Conservation (phyloP, 1,140 invertebrate genomes). For the Zaprionus inermis region DNA sequence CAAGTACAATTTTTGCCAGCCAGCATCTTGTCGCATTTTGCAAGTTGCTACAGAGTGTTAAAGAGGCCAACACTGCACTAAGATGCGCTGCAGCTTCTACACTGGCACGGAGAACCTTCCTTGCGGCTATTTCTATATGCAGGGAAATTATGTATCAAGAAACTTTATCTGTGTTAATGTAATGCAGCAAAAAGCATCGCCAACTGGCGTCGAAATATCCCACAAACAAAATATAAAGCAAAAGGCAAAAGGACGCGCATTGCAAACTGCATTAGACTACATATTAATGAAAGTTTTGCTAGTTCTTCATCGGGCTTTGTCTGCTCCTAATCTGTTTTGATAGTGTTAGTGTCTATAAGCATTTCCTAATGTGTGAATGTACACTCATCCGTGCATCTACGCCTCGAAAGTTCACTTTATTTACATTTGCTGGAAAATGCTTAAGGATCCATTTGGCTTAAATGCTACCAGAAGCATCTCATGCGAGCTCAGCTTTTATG, state of each 20-base stretch:
- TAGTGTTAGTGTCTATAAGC: background rate
- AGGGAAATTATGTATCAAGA: conserved; percentile 82
- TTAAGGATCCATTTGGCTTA: conserved; percentile 52
- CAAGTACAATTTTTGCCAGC: conserved; percentile 71
- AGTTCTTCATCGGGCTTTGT: conserved; percentile 38
- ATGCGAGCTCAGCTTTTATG: conserved; percentile 82
- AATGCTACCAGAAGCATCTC: conserved; percentile 70
- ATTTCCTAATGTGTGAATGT: background rate
- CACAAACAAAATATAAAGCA: conserved; percentile 31
- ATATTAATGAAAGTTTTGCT: conserved; percentile 68
- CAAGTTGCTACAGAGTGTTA: conserved; percentile 68
- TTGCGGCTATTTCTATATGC: conserved; percentile 67
- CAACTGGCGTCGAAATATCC: conserved; percentile 17
- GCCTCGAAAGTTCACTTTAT: conserved; percentile 31
- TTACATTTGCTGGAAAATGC: conserved; percentile 31
- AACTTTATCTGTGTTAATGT: conserved; percentile 83
- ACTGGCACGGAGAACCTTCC: conserved; percentile 47
- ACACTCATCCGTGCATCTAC: background rate
- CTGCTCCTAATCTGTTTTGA: background rate
- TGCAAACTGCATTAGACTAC: conserved; percentile 35
- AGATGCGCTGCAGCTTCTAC: background rate
- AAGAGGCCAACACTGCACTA: conserved; percentile 4
- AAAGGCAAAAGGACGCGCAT: background rate
- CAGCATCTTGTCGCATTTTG: conserved; percentile 79
- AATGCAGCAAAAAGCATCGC: conserved; percentile 73